Conservation (phyloP, 2,797 vertebrate genomes). For the Cyclura pinguis region DNA sequence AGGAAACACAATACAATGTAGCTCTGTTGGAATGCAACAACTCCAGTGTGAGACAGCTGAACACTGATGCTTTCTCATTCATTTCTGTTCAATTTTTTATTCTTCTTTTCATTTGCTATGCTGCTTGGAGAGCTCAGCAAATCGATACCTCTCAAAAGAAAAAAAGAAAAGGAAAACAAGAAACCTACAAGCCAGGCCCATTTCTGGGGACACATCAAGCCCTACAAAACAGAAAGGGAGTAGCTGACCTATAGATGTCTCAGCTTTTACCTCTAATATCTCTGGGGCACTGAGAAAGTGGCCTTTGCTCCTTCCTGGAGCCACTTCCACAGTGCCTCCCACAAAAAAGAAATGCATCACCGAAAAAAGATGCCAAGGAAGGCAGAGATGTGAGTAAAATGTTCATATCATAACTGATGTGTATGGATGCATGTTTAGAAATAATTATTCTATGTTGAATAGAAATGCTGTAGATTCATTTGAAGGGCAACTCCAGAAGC, state of each 20-base stretch:
- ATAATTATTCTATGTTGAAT: not conserved
- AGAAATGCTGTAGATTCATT: not conserved
- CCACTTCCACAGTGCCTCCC: not conserved
- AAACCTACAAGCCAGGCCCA: not conserved
- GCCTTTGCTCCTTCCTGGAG: not conserved
- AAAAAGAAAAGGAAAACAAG: not conserved
- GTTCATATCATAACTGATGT: not conserved
- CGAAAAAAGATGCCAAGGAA: too few species aligned
- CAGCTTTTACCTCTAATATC: conserved; percentile 3
- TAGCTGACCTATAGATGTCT: not conserved
- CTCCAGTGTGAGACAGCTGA: conserved; percentile 1
- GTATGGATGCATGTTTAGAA: not conserved
- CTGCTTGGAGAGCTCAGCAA: conserved; percentile 26
- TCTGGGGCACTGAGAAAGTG: not conserved
- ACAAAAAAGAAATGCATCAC: not conserved
- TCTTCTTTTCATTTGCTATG: conserved; percentile 21
- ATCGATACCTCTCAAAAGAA: conserved; percentile 34
- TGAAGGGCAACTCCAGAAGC: not conserved
- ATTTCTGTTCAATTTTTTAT: not conserved
- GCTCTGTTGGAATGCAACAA: conserved; percentile 30
- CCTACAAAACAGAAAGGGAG: conserved; percentile 1
- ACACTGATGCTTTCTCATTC: not conserved
- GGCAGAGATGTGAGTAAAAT: too few species aligned
- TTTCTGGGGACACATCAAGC: not conserved
- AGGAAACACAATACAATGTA: conserved; percentile 39